phyloP scores from a whole-genome alignment of 2,797 vertebrate genomes.

The Sebastes variabilis region DNA sequence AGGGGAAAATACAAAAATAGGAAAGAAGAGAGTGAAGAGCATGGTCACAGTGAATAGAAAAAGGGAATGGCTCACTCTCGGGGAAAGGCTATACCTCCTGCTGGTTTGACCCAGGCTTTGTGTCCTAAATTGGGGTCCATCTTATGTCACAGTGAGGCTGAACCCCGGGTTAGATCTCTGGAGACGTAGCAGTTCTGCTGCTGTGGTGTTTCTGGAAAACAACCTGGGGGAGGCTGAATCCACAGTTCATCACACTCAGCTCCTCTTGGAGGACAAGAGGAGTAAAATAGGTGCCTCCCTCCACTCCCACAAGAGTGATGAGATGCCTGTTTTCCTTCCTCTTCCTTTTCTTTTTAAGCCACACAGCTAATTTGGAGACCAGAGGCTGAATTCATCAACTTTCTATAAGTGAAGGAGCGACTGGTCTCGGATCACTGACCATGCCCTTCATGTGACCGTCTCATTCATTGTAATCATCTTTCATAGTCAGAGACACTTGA shows the following conservation, averaged over 20 bases:
- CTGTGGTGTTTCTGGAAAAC: conserved; percentile 53
- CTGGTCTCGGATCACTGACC: conserved; percentile 57
- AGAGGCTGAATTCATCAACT: conserved; percentile 38
- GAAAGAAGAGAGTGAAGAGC: not conserved
- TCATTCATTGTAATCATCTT: conserved; percentile 57
- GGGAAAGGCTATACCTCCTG: conserved; percentile 49
- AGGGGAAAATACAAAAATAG: conserved; percentile 20
- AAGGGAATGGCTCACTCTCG: conserved; percentile 29
- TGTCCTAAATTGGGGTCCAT: conserved; percentile 74
- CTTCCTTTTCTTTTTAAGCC: not conserved
- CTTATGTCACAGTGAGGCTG: conserved; percentile 55
- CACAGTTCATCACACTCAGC: conserved; percentile 57
- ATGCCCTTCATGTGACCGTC: conserved; percentile 40
- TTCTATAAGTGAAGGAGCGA: conserved; percentile 10
- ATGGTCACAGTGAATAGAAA: conserved; percentile 23
- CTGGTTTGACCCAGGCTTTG: conserved; percentile 67
- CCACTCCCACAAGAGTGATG: conserved; percentile 34
- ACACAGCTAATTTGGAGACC: conserved; percentile 32
- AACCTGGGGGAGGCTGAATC: conserved; percentile 39
- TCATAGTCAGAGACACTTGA: conserved; percentile 26
- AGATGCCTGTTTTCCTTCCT: not conserved
- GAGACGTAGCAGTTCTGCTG: conserved; percentile 60
- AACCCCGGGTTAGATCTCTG: conserved; percentile 53
- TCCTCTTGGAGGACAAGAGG: conserved; percentile 28
- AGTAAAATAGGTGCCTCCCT: conserved; percentile 36